These are phyloP conservation scores for Plutomurus gul DNA, from an alignment of 1,140 invertebrate species.

Conservation along the genomic window DNA sequence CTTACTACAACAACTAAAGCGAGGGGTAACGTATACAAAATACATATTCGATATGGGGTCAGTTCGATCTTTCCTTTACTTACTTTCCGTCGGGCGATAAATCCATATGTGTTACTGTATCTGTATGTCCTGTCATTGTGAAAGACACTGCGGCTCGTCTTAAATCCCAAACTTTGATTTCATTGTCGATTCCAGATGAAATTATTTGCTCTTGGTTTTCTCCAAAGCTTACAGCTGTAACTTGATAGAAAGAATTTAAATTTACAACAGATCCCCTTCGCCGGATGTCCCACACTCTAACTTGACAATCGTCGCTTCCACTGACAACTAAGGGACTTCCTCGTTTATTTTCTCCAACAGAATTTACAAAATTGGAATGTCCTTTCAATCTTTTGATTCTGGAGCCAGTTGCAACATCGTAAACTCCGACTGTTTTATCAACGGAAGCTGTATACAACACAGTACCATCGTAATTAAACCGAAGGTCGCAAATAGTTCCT, in stretches of 20 bases:
- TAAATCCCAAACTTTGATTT: constrained; percentile 97
- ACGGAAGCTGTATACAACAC: constrained; percentile 90
- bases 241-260: constrained; percentile 81
- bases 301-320: constrained; percentile 92
- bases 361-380: constrained; percentile 88
- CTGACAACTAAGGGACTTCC: constrained; percentile 88
- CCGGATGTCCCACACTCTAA: constrained; percentile 87
- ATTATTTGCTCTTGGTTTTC: constrained; percentile 90
- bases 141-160: constrained; percentile 87
- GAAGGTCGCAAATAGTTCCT: constrained; percentile 94
- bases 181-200: constrained; percentile 95
- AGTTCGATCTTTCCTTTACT: neutral
- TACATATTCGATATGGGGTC: too few relatives aligned
- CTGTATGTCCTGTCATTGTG: constrained; percentile 83
- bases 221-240: constrained; percentile 92
- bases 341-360: constrained; percentile 75
- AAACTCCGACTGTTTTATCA: constrained; percentile 92
- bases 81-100: constrained; percentile 92
- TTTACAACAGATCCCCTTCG: constrained; percentile 77
- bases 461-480: constrained; percentile 92
- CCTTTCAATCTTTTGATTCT: constrained; percentile 85
- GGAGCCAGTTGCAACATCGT: constrained; percentile 87
- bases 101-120: constrained; percentile 91
- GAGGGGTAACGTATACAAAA: too few relatives aligned
- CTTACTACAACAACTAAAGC: too few relatives aligned